Base-by-base conservation (phyloP, 1,140 invertebrate genomes). In the Idris sp. region DNA sequence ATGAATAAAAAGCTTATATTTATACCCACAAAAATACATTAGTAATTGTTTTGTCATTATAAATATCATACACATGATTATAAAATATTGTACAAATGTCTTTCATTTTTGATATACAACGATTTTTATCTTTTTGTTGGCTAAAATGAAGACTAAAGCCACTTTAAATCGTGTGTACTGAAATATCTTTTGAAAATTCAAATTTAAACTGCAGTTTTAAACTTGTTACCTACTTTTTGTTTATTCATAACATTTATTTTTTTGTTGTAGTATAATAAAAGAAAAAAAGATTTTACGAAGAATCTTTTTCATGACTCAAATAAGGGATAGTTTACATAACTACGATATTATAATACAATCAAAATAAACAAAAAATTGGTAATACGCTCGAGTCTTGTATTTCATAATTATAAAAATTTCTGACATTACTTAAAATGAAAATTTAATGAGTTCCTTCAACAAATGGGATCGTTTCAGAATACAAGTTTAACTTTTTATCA, bases 371-470 rank as follows among this genome's bases (percentile, higher is more conserved):
- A n/a, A n/a, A n/a, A n/a, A 48, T 67, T 11, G 31, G 31, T 56
- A 67, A 48, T 67, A 41, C 31, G 41, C 51, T 67, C 5, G 19
- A 54, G 41, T 67, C 41, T 67, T 67, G 41, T 67, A 41, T 67
- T 67, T 67, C 51, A 51, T 56, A 67, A 48, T 67, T 54, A 65
- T 65, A 48, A 46, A 65, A 65, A 53, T 65, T 31, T 26, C 15
- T 9, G 22, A 11, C 41, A 22, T 44, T 22, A 40, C 31, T 56
- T 49, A 31, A 40, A 56, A 56, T 49, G 54, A 54, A 65, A 65
- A 65, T 65, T 67, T 67, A 67, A 67, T 48, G 48, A 56, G 31
- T 56, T 56, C 15, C 22, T 11, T 25, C 31, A 40, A 31, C 36
- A 30, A 54, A 65, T 54, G 38, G 44, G 41, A 36, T 40, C 41